These are phyloP conservation scores for Stratiomys singularior DNA, from an alignment of 2,888 invertebrate genomes.

Conservation along the genomic window DNA sequence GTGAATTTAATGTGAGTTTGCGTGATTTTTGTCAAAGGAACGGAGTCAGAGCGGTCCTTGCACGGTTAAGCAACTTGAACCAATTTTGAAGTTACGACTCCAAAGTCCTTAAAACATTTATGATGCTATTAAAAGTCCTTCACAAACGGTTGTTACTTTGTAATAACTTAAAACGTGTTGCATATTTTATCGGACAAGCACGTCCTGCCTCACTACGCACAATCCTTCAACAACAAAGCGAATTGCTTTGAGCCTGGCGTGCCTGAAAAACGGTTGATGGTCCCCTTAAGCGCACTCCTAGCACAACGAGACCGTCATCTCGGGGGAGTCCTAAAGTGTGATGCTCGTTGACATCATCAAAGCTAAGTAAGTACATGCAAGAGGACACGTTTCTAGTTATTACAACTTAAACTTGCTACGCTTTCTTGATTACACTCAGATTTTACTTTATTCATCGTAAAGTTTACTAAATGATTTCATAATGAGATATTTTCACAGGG, in stretches of 20 bases:
- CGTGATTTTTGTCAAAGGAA: not conserved
- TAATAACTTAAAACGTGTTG: not conserved
- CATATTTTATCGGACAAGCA: no score
- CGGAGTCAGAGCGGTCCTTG: no score
- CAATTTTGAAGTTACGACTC: no score
- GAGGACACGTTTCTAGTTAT: slow-evolving; percentile 32
- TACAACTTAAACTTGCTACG: slow-evolving; percentile 33
- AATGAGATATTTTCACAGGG: slow-evolving; percentile 31
- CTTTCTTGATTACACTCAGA: slow-evolving; percentile 24
- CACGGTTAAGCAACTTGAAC: no score
- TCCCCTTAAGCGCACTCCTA: slow-evolving; percentile 13
- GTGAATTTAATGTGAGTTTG: no score
- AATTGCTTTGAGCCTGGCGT: not conserved
- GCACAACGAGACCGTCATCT: not conserved
- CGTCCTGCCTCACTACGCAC: not conserved
- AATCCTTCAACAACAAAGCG: not conserved
- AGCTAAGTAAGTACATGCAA: slow-evolving; percentile 4
- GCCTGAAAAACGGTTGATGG: not conserved
- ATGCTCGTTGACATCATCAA: slow-evolving; percentile 42
- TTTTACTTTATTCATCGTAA: slow-evolving; percentile 45
- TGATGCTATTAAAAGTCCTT: no score
- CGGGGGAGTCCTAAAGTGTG: slow-evolving; percentile 31
- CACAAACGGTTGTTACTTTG: not conserved
- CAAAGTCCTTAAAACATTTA: no score
- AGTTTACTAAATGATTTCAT: slow-evolving; percentile 43